These are phyloP conservation scores for Philypnodon macrostomus DNA, from an alignment of 2,797 vertebrate genomes.

Conservation along the genomic window DNA sequence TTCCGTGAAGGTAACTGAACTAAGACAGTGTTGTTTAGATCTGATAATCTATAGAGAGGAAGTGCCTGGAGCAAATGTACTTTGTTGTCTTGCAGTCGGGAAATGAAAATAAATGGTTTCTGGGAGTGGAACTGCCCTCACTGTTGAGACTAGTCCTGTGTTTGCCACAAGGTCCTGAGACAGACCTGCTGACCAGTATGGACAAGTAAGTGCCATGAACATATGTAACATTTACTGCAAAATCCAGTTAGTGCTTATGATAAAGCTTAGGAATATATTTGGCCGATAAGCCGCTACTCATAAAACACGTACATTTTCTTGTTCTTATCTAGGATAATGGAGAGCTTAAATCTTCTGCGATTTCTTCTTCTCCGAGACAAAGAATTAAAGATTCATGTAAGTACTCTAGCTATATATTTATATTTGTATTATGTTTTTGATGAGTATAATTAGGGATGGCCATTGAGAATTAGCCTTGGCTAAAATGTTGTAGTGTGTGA, in stretches of 20 bases:
- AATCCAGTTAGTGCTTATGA: too few relatives aligned
- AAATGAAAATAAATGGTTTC: conserved; percentile 79
- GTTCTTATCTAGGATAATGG: conserved; percentile 84
- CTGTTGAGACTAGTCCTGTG: conserved; percentile 80
- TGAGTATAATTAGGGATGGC: too few relatives aligned
- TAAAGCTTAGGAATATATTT: too few relatives aligned
- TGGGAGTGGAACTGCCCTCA: conserved; percentile 76
- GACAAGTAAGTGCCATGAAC: conserved; percentile 81
- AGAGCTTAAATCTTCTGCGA: conserved; percentile 87
- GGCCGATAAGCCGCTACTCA: too few relatives aligned
- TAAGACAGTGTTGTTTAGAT: not conserved
- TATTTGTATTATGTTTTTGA: not conserved
- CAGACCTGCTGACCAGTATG: conserved; percentile 83
- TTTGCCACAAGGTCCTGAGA: conserved; percentile 85
- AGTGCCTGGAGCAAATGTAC: not conserved
- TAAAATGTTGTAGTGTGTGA: too few relatives aligned
- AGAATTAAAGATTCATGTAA: conserved; percentile 78
- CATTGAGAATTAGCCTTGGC: too few relatives aligned
- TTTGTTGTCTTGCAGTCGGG: conserved; percentile 64
- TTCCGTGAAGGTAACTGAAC: conserved; percentile 80
- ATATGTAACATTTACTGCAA: too few relatives aligned
- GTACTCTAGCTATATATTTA: conserved; percentile 38
- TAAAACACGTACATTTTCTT: too few relatives aligned
- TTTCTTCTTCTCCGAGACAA: conserved; percentile 86
- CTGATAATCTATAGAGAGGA: not conserved